Percentiles rank a stretch among this genome's conserved stretches.
Conservation (phyloP, 2,888 invertebrate species). For the Eilema depressum region DNA sequence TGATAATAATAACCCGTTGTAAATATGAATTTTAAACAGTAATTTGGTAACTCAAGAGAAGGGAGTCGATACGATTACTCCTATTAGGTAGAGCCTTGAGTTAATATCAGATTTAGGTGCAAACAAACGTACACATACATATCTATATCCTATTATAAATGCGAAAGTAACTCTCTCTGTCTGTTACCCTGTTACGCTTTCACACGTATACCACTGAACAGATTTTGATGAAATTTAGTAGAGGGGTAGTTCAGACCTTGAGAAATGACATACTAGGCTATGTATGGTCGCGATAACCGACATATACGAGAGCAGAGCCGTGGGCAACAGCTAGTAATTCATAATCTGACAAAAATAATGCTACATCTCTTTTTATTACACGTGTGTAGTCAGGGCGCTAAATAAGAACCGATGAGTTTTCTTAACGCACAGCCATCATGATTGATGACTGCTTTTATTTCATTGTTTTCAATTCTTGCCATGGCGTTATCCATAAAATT, state of each 20-base stretch:
- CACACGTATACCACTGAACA: too few relatives aligned
- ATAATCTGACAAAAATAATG: neutral
- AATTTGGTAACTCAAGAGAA: neutral
- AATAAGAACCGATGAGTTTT: conserved; percentile 2
- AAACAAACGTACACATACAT: neutral
- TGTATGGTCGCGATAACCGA: too few relatives aligned
- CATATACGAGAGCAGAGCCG: too few relatives aligned
- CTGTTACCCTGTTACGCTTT: too few relatives aligned
- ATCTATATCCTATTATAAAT: too few relatives aligned
- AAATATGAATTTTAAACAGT: neutral
- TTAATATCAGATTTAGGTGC: neutral
- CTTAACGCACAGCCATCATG: conserved; percentile 6
- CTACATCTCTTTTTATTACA: neutral
- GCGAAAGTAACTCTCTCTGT: too few relatives aligned
- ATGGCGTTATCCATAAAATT: conserved; percentile 2
- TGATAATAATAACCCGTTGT: neutral
- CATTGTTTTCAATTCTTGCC: neutral
- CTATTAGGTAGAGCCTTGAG: neutral
- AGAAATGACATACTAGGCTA: too few relatives aligned
- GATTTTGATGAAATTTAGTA: too few relatives aligned
- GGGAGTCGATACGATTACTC: too few relatives aligned
- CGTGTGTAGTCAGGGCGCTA: neutral
- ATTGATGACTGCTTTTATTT: neutral
- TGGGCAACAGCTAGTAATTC: too few relatives aligned
- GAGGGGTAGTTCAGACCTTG: too few relatives aligned